Base-by-base conservation (phyloP, 1,140 invertebrate species). In the Pteromalus puparum region DNA sequence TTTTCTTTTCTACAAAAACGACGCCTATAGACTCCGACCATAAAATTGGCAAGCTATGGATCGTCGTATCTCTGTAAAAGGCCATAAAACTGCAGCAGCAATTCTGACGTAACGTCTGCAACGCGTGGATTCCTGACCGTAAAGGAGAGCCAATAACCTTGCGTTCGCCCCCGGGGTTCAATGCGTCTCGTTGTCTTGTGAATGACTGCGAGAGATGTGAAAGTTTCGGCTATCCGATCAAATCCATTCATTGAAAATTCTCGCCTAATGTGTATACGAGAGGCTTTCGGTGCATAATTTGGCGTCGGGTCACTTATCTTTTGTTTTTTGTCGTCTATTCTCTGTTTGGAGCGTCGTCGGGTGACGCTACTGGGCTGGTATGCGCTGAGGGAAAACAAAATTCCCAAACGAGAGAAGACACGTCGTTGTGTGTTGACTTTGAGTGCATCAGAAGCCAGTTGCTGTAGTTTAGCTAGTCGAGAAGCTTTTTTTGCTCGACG, bases 71-170 rank as follows among this genome's bases (percentile, higher is more conserved):
- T 61, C 80, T 81, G 48, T 81, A 81, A 81, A 81, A 74, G 70
- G 80, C 21, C 21, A 72, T 81, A 81, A 81, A 81, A 81, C 28
- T 81, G 70, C 28, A 61, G 21, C 53, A 6, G 53, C 53, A 61
- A 74, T 53, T 81, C 38, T 61, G 80, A 46, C 48, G 70, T 28
- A 81, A 81, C 15, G 10, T 26, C 30, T 80, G 6, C 65, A 38
- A 6, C 21, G 34, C 30, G 26, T 34, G 46, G 24, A 65, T 70
- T 38, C 10, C 15, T 5, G 68, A 72, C n/a, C 12, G 61, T 38
- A n/a, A 34, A 38, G 18, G 4, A n/a, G 24, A 30, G 24, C 38
- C 38, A 24, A 48, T 48, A 80, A 79, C 67, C 38, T 80, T 70
- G 38, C 12, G 67, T 79, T 67, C 21, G 53, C 5, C 21, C 21